phyloP scores from a whole-genome alignment of 2,888 invertebrate genomes.

The Temnothorax rugatulus region DNA sequence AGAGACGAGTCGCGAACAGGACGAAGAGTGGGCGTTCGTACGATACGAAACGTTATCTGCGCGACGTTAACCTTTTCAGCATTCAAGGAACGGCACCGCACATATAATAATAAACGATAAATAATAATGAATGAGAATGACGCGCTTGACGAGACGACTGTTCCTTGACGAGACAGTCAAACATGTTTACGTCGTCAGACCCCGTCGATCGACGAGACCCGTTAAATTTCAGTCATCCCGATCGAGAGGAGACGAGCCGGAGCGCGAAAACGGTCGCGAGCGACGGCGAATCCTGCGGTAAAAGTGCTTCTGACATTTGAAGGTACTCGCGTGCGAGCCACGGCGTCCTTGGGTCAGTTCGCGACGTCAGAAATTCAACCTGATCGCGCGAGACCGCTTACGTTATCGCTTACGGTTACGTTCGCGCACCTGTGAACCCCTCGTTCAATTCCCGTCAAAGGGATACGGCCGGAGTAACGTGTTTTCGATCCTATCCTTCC shows the following conservation, averaged over 20 bases:
- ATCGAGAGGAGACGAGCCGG: not conserved
- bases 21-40: slow-evolving; percentile 66
- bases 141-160: not conserved
- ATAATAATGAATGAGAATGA: not conserved
- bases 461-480: not conserved
- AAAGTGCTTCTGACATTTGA: slow-evolving; percentile 61
- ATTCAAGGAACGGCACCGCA: not conserved
- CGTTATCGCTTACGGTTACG: slow-evolving; percentile 54
- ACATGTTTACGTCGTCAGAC: not conserved
- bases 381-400: slow-evolving; percentile 41
- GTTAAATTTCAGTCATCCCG: not conserved
- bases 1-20: slow-evolving; percentile 18
- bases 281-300: not conserved
- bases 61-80: slow-evolving; percentile 46
- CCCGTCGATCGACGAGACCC: not conserved
- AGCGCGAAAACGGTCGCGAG: not conserved
- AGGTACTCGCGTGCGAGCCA: slow-evolving; percentile 39
- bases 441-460: not conserved
- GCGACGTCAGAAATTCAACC: slow-evolving; percentile 56
- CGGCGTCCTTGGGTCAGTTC: slow-evolving; percentile 66
- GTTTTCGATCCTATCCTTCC: not conserved
- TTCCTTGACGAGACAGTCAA: not conserved
- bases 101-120: slow-evolving; percentile 3
- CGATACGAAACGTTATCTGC: slow-evolving; percentile 72
- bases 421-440: not conserved